Conservation (phyloP, 2,888 invertebrate genomes). For the Oxytorus armatus region DNA sequence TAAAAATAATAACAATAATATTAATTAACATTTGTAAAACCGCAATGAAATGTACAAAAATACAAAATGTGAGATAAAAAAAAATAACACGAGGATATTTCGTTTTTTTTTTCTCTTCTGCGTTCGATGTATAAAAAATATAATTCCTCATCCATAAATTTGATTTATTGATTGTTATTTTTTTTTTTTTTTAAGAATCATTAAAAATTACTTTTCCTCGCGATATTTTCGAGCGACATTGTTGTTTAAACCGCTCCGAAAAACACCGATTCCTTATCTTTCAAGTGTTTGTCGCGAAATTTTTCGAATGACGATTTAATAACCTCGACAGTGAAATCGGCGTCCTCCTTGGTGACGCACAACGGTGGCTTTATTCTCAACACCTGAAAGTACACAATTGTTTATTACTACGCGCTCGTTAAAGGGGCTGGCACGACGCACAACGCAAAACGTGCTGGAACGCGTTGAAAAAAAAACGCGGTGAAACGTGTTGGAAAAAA, state of each 20-base stretch:
- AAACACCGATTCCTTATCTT: constrained; percentile 70
- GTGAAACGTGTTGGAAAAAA: neutral
- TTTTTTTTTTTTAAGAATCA: neutral
- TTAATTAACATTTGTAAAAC: constrained; percentile 47
- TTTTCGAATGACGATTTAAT: constrained; percentile 87
- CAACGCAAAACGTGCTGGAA: too few relatives aligned
- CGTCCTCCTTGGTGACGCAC: constrained; percentile 95
- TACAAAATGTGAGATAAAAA: neutral
- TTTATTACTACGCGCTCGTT: neutral
- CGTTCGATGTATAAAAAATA: constrained; percentile 25
- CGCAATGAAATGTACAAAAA: constrained; percentile 55
- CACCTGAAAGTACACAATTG: constrained; percentile 86
- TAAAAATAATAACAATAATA: constrained; percentile 25
- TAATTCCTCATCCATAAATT: neutral
- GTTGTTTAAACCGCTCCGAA: constrained; percentile 60
- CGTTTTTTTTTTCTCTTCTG: constrained; percentile 20
- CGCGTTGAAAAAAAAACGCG: neutral
- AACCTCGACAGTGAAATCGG: constrained; percentile 89
- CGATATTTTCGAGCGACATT: constrained; percentile 3
- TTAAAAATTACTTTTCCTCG: constrained; percentile 5
- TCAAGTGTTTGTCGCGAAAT: constrained; percentile 71
- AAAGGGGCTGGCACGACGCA: too few relatives aligned
- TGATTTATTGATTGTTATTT: too few relatives aligned
- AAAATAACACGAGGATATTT: constrained; percentile 8
- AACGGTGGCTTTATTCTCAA: constrained; percentile 97